Evolutionary conservation across 2,113 vertebrate genomes (phyloP).

Genomic region (Corvus moneduloides): DNA sequence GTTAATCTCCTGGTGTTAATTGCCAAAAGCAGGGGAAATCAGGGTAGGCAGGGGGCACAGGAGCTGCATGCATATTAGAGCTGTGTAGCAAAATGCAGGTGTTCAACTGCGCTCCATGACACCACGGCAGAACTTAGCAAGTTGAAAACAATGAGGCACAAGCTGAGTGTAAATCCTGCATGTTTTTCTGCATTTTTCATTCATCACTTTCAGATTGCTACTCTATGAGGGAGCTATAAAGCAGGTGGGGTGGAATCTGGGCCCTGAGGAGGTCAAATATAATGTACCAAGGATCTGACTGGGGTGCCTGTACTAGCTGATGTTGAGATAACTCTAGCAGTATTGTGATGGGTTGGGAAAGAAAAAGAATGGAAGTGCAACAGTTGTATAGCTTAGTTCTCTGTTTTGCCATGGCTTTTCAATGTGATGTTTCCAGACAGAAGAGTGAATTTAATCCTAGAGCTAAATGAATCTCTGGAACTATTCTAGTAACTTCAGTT

Average conservation of each 20-base stretch:
- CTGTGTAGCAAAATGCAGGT: not conserved
- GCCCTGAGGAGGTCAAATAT: not conserved
- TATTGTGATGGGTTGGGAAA: not conserved
- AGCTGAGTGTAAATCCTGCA: not conserved
- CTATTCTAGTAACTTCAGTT: not conserved
- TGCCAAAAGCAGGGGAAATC: conserved; percentile 39
- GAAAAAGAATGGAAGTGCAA: not conserved
- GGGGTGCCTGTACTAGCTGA: not conserved
- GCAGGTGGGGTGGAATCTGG: not conserved
- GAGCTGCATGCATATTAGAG: not conserved
- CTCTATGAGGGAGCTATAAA: not conserved
- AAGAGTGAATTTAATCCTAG: not conserved
- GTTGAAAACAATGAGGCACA: not conserved
- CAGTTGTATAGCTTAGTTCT: not conserved
- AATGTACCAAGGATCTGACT: not conserved
- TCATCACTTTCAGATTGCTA: not conserved
- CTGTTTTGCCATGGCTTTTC: not conserved
- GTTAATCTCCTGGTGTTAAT: conserved; percentile 63
- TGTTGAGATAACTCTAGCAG: not conserved
- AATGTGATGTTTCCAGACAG: not conserved
- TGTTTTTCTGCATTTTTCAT: not conserved
- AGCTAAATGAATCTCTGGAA: not conserved
- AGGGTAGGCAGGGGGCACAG: not conserved
- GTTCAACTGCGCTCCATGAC: not conserved
- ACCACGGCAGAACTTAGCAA: not conserved